Evolutionary conservation across 2,888 invertebrate species (phyloP).

Genomic region (Noctua pronuba): DNA sequence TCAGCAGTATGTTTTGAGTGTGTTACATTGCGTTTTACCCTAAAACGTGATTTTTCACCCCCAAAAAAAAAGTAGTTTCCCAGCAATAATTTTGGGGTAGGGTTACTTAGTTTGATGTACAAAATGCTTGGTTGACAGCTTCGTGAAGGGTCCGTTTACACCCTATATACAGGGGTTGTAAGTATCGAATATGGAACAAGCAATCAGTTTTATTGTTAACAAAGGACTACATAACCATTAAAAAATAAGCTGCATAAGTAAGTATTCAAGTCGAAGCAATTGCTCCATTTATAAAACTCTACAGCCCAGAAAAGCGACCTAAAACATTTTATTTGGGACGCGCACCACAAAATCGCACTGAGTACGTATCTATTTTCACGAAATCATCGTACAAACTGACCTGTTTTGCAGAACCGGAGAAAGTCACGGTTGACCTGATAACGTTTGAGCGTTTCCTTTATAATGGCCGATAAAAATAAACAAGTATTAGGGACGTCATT

Average conservation of each 20-base stretch:
- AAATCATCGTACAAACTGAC: constrained; percentile 53
- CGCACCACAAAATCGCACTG: constrained; percentile 2
- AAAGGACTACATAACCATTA: neutral
- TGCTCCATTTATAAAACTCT: neutral
- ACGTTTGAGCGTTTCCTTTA: constrained; percentile 54
- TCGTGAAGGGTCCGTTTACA: no score
- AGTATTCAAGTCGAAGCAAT: neutral
- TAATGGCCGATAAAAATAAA: constrained; percentile 61
- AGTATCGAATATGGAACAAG: neutral
- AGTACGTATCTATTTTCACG: constrained; percentile 30
- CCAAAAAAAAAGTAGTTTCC: no score
- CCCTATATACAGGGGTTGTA: neutral
- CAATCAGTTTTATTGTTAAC: neutral
- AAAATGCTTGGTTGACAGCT: no score
- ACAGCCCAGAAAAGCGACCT: neutral
- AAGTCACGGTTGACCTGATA: constrained; percentile 63
- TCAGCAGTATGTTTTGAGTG: no score
- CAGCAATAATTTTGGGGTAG: no score
- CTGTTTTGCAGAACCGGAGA: constrained; percentile 50
- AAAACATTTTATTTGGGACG: constrained; percentile 9
- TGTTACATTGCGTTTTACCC: no score
- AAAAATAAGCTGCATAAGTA: neutral
- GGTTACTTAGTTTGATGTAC: no score
- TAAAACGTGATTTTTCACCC: no score
- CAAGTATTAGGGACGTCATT: constrained; percentile 55